Evolutionary conservation across 2,888 invertebrate genomes (phyloP).

Genomic region (Leucophenga maculata): DNA sequence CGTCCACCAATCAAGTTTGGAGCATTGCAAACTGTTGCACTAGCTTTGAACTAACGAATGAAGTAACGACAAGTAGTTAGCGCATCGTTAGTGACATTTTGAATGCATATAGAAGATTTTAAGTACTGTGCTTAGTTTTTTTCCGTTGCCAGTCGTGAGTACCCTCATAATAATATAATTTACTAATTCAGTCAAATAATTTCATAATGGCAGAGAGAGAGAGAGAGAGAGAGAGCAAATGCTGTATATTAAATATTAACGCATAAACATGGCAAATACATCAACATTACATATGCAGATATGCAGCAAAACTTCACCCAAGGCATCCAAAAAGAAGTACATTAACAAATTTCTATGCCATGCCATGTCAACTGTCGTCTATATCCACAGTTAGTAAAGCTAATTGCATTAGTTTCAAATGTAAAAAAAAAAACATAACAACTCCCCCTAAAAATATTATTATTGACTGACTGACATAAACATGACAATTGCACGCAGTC

Average conservation of each 20-base stretch:
- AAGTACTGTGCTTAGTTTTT: too few relatives aligned
- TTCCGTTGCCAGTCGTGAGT: too few relatives aligned
- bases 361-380: neutral
- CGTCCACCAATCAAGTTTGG: too few relatives aligned
- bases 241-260: neutral
- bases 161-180: conserved; percentile 11
- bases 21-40: too few relatives aligned
- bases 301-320: neutral
- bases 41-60: too few relatives aligned
- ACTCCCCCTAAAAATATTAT: neutral
- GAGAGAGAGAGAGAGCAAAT: neutral
- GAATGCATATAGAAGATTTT: too few relatives aligned
- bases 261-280: neutral
- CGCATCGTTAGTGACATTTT: too few relatives aligned
- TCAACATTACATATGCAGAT: neutral
- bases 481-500: conserved; percentile 12
- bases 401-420: conserved; percentile 23
- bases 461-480: neutral
- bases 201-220: neutral
- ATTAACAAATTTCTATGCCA: conserved; percentile 14
- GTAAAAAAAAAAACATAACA: too few relatives aligned
- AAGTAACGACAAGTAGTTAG: too few relatives aligned
- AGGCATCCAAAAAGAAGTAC: neutral
- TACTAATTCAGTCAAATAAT: conserved; percentile 6
- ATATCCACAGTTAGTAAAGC: neutral